These are phyloP conservation scores for Ophion ellenae DNA, from an alignment of 2,888 invertebrate species.

Conservation along the genomic window DNA sequence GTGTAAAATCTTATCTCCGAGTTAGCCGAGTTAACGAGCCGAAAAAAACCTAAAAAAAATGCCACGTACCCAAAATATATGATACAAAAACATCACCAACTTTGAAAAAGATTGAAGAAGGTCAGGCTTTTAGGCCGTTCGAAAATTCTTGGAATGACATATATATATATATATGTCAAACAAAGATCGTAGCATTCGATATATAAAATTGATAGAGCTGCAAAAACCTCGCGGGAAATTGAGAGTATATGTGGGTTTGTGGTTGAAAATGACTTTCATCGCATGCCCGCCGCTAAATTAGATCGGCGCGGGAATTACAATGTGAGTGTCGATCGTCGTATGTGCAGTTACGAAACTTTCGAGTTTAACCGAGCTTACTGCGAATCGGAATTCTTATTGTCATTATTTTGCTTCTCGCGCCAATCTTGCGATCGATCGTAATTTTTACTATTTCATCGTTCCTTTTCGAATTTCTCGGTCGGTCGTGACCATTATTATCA, in stretches of 20 bases:
- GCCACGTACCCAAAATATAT: no score
- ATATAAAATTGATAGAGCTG: neutral
- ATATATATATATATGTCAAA: neutral
- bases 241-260: neutral
- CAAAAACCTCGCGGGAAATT: neutral
- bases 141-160: neutral
- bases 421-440: conserved; percentile 9
- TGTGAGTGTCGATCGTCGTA: conserved; percentile 7
- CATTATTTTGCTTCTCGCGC: conserved; percentile 12
- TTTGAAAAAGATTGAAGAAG: no score
- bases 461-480: neutral
- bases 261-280: neutral
- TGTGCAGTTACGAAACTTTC: conserved; percentile 17
- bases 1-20: no score
- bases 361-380: conserved; percentile 12
- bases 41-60: no score
- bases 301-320: neutral
- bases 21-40: no score
- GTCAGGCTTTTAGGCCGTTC: no score
- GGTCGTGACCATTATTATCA: neutral
- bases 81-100: no score
- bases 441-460: neutral
- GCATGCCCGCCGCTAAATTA: neutral
- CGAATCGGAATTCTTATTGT: conserved; percentile 9
- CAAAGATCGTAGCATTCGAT: neutral